These are phyloP conservation scores for Chrysolina americana DNA, from an alignment of 2,888 invertebrate species.

Conservation along the genomic window DNA sequence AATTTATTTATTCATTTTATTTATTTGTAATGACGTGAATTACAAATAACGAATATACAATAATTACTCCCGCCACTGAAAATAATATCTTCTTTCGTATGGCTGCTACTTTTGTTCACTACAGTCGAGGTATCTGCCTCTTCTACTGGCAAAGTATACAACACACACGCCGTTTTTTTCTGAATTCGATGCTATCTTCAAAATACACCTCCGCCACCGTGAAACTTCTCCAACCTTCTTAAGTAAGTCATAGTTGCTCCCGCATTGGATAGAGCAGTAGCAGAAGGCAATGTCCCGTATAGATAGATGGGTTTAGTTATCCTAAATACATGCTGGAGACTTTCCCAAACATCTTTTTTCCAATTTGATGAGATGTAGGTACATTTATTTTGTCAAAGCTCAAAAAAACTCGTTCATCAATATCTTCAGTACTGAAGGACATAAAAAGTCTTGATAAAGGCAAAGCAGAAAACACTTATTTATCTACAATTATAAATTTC, in stretches of 20 bases:
- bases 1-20: too few relatives aligned
- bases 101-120: too few relatives aligned
- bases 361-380: constrained; percentile 22
- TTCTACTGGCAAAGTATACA: too few relatives aligned
- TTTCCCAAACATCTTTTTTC: constrained; percentile 22
- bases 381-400: constrained; percentile 19
- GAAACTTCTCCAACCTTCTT: constrained; percentile 15
- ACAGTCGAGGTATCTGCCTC: too few relatives aligned
- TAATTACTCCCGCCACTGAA: too few relatives aligned
- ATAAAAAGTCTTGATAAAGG: constrained; percentile 24
- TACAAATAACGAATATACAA: too few relatives aligned
- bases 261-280: background rate
- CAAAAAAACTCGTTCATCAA: background rate
- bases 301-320: background rate
- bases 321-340: constrained; percentile 26
- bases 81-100: too few relatives aligned
- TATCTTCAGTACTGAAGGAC: constrained; percentile 13
- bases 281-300: background rate
- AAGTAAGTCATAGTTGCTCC: too few relatives aligned
- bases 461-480: constrained; percentile 18
- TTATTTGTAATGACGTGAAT: too few relatives aligned
- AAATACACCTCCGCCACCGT: constrained; percentile 12
- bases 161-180: too few relatives aligned
- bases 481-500: constrained; percentile 12
- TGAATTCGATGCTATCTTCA: too few relatives aligned